These are phyloP conservation scores for Scaptomyza cyrtandrae DNA, from an alignment of 2,888 invertebrate genomes.

Conservation along the genomic window DNA sequence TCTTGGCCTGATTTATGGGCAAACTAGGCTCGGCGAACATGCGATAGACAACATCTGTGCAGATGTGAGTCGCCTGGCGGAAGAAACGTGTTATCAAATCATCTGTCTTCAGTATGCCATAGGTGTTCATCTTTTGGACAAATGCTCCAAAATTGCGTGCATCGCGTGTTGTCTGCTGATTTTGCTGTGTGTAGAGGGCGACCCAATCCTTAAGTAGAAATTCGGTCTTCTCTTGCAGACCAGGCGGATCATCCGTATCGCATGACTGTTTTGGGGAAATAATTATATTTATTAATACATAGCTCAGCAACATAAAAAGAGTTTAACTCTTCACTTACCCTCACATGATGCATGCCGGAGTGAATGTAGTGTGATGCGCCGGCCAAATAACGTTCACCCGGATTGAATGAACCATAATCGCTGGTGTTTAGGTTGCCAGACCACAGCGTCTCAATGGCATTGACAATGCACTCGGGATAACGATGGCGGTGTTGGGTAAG, in stretches of 20 bases:
- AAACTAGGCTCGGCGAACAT: slow-evolving; percentile 90
- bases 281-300: background rate
- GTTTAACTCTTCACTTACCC: slow-evolving; percentile 85
- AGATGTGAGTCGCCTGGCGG: slow-evolving; percentile 97
- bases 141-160: slow-evolving; percentile 96
- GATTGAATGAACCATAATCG: slow-evolving; percentile 77
- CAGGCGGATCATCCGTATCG: slow-evolving; percentile 96
- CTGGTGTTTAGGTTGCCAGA: slow-evolving; percentile 85
- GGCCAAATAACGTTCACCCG: slow-evolving; percentile 90
- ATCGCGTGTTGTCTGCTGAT: slow-evolving; percentile 88
- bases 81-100: slow-evolving; percentile 99
- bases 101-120: slow-evolving; percentile 98
- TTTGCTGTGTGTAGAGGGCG: slow-evolving; percentile 90
- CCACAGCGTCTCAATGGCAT: slow-evolving; percentile 92
- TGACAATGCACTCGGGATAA: slow-evolving; percentile 92
- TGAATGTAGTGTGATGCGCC: slow-evolving; percentile 96
- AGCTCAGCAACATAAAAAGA: background rate
- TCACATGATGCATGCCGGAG: slow-evolving; percentile 94
- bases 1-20: slow-evolving; percentile 89
- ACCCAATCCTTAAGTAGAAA: slow-evolving; percentile 98
- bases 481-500: slow-evolving; percentile 90
- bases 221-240: slow-evolving; percentile 97
- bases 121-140: slow-evolving; percentile 98
- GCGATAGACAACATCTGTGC: slow-evolving; percentile 96
- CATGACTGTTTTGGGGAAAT: slow-evolving; percentile 86